Evolutionary conservation across 2,888 invertebrate genomes (phyloP), one percentile per base, ranked within the genome.

Genomic region (Ectemnius continuus): DNA sequence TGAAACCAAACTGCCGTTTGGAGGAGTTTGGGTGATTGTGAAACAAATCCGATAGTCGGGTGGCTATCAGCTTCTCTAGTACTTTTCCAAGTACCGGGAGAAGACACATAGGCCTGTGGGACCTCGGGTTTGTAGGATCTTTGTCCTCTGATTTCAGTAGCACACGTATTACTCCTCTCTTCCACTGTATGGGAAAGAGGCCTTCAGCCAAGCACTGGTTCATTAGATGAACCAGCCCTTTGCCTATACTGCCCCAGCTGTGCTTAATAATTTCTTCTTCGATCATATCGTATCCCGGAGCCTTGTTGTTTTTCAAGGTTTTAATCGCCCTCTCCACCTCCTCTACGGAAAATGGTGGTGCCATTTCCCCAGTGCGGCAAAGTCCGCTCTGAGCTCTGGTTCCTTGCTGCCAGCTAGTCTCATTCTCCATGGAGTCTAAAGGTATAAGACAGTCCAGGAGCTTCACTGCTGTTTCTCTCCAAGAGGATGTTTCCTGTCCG

Each of bases 31-130:
- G 20, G 20, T 20, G 20, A 2, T 20, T 20, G 2, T 20, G 20
- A 2, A 20, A 20, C 1, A 20, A 2, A 2, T 20, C 52, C 2
- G 14, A 6, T 0, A 65, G 45, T n/a, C 61, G 18, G 1, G 16
- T 4, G 1, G 36, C 4, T 2, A 72, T n/a, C 0, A 72, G 13
- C 14, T 56, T 72, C 3, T 67, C 72, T 0, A 67, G 8, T 0
- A 16, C 14, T 28, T 72, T 72, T 1, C 63, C 23, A 5, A 63
- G 13, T 0, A 58, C 16, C 0, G 72, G 36, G 0, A 72, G 46
- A 0, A 72, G 60, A 1, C 52, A 72, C 0, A 72, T 67, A 0
- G 67, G 72, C 26, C 67, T n/a, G 23, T 71, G 66, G 0, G 66
- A 67, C 3, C 13, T 16, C 0, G 57, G 16, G 3, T 61, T n/a